A percentile compares a stretch with the other conserved stretches of the same genome.
Evolutionary conservation across 2,113 vertebrate genomes (phyloP).

Genomic region (Eurystomus gularis): DNA sequence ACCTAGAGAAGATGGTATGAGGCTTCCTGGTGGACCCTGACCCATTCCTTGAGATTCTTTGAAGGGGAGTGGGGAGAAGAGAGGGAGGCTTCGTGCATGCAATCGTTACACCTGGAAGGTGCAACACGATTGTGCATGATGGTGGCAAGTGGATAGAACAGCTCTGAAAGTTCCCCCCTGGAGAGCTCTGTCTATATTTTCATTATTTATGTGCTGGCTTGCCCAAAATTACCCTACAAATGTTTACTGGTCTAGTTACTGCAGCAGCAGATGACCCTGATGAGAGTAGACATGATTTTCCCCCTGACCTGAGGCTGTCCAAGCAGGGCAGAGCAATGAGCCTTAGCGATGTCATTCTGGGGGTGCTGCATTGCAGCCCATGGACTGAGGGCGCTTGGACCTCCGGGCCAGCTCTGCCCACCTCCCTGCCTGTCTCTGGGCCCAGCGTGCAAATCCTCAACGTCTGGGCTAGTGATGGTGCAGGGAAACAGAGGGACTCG

Average conservation of each 20-base stretch:
- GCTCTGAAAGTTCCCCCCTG: background rate
- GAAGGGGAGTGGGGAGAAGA: background rate
- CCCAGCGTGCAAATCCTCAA: fast-evolving
- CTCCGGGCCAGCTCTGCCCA: background rate
- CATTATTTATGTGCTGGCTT: background rate
- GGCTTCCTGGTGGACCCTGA: background rate
- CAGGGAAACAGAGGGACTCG: background rate
- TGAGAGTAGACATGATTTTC: background rate
- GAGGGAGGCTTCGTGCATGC: background rate
- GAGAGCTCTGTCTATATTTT: background rate
- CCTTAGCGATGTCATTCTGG: background rate
- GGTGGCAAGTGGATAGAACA: background rate
- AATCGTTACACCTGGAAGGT: fast-evolving
- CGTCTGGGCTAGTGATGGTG: fast-evolving
- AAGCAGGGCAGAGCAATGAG: background rate
- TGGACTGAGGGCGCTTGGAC: background rate
- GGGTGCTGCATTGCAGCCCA: background rate
- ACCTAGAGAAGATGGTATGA: background rate
- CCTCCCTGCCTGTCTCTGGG: background rate
- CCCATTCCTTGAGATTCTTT: background rate
- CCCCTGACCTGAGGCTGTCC: fast-evolving
- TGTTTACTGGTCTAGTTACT: background rate
- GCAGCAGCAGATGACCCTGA: background rate
- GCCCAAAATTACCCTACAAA: background rate
- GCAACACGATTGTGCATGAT: background rate